A percentile compares a stretch with the other conserved stretches of the same genome.
These are phyloP conservation scores for Subacronicta megacephala DNA, from an alignment of 2,888 invertebrate species.

Conservation along the genomic window DNA sequence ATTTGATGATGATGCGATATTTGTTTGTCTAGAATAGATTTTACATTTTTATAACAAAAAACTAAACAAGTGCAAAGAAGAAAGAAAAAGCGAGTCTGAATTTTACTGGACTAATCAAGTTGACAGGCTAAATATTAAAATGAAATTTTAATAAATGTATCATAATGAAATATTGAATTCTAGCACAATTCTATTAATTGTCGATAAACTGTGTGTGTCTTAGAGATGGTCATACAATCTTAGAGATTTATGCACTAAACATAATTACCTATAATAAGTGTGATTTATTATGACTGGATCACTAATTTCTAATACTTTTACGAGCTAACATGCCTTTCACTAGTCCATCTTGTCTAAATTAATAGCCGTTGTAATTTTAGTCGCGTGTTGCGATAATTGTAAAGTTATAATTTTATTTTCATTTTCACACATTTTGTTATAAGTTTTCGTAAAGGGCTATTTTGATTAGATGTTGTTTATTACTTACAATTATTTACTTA, in stretches of 20 bases:
- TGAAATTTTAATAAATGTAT: too few species aligned
- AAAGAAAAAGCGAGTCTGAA: too few species aligned
- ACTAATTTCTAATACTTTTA: conserved; percentile 53
- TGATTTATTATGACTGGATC: conserved; percentile 48
- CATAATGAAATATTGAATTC: conserved; percentile 13
- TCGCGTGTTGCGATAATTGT: conserved; percentile 25
- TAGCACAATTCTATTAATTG: conserved; percentile 21
- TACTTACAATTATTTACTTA: too few species aligned
- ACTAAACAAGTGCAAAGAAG: too few species aligned
- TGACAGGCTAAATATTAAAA: too few species aligned
- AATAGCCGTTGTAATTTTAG: conserved; percentile 26
- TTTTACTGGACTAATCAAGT: too few species aligned
- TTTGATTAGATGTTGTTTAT: conserved; percentile 5
- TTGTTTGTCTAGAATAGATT: too few species aligned
- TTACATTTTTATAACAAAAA: too few species aligned
- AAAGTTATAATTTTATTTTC: conserved; percentile 9
- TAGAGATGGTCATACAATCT: conserved; percentile 39
- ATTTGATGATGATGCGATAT: too few species aligned
- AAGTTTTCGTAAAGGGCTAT: conserved; percentile 2
- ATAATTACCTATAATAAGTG: conserved; percentile 38
- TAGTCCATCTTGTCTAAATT: conserved; percentile 35
- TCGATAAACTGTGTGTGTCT: too few species aligned
- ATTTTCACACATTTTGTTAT: background rate
- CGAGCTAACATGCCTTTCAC: conserved; percentile 45
- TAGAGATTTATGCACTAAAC: conserved; percentile 35